Percentiles rank a stretch among this genome's conserved stretches.
Conservation (phyloP, 2,888 invertebrate genomes). For the Habrosyne pyritoides region DNA sequence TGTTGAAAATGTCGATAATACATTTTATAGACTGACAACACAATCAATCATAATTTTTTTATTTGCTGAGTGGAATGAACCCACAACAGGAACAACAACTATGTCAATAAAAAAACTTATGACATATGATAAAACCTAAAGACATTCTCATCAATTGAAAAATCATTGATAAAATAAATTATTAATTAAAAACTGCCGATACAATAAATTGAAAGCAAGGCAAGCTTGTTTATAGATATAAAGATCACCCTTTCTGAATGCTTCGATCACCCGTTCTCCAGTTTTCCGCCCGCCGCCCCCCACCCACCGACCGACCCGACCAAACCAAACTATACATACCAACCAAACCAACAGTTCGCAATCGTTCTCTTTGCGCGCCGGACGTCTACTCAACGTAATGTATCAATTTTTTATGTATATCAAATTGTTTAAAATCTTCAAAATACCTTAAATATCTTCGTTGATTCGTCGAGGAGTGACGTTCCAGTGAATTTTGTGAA, state of each 20-base stretch:
- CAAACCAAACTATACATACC: slow-evolving; percentile 57
- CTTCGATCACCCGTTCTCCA: slow-evolving; percentile 74
- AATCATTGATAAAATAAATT: neutral
- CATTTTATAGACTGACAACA: neutral
- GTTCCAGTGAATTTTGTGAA: slow-evolving; percentile 72
- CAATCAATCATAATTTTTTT: slow-evolving; percentile 1
- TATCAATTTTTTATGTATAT: slow-evolving; percentile 80
- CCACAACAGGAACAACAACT: slow-evolving; percentile 40
- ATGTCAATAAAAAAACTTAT: slow-evolving; percentile 44
- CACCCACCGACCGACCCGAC: slow-evolving; percentile 57
- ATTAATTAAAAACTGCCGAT: slow-evolving; percentile 17
- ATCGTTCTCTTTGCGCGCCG: slow-evolving; percentile 80
- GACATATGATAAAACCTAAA: neutral
- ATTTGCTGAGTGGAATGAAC: slow-evolving; percentile 3
- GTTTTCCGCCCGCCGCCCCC: slow-evolving; percentile 69
- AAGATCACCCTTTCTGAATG: slow-evolving; percentile 60
- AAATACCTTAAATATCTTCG: slow-evolving; percentile 76
- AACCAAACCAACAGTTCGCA: slow-evolving; percentile 79
- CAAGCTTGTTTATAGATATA: slow-evolving; percentile 33
- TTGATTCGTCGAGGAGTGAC: slow-evolving; percentile 67
- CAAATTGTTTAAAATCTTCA: slow-evolving; percentile 77
- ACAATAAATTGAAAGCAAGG: slow-evolving; percentile 5
- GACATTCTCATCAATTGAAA: slow-evolving; percentile 12
- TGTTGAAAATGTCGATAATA: neutral
- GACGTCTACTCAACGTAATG: slow-evolving; percentile 79